These are phyloP conservation scores for Drosophila asahinai DNA, from an alignment of 1,140 invertebrate genomes.

Conservation along the genomic window DNA sequence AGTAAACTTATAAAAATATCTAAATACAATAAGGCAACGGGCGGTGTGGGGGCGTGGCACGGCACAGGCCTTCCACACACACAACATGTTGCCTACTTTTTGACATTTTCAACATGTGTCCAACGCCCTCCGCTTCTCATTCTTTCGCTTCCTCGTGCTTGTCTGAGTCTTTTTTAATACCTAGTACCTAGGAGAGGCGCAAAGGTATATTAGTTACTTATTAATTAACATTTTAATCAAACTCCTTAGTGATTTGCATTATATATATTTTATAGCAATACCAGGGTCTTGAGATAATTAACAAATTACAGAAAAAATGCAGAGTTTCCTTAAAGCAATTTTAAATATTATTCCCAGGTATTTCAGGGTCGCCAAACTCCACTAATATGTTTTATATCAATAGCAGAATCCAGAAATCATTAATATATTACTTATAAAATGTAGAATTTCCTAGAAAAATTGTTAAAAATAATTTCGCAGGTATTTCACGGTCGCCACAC, in stretches of 20 bases:
- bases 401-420: background rate
- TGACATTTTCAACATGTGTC: slow-evolving; percentile 83
- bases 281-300: too few species aligned
- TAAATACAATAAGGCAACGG: slow-evolving; percentile 57
- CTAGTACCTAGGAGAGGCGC: background rate
- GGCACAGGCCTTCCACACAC: slow-evolving; percentile 49
- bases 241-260: too few species aligned
- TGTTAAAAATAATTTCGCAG: background rate
- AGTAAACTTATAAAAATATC: slow-evolving; percentile 68
- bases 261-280: too few species aligned
- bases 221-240: background rate
- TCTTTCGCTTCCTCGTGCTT: slow-evolving; percentile 1
- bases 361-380: too few species aligned
- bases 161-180: slow-evolving; percentile 17
- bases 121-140: slow-evolving; percentile 41
- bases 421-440: too few species aligned
- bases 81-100: slow-evolving; percentile 82
- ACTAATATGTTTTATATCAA: too few species aligned
- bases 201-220: background rate
- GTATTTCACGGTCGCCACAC: background rate
- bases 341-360: too few species aligned
- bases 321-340: too few species aligned
- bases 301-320: too few species aligned
- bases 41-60: slow-evolving; percentile 2
- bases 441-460: too few species aligned